phyloP scores from a whole-genome alignment of 2,797 vertebrate species.

The Dicrostonyx torquatus region DNA sequence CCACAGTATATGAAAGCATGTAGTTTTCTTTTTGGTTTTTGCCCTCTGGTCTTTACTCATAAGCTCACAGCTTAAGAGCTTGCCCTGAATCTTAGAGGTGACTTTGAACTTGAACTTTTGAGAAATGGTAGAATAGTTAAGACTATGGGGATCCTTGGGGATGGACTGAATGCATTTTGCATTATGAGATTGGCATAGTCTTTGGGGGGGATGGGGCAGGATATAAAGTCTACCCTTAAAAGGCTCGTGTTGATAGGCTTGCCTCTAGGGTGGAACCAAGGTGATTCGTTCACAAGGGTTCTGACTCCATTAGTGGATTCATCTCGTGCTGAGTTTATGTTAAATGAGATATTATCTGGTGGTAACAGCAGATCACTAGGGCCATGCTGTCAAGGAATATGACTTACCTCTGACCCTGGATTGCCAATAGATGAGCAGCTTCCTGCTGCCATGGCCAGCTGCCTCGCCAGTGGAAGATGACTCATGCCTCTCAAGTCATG shows the following conservation, averaged over 20 bases:
- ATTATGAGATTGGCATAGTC: neutral
- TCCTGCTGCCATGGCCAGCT: neutral
- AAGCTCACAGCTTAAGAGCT: neutral
- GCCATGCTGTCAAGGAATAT: neutral
- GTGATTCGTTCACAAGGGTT: neutral
- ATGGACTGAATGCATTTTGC: neutral
- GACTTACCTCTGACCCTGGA: neutral
- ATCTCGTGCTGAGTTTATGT: neutral
- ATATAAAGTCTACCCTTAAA: neutral
- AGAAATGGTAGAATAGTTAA: neutral
- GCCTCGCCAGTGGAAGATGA: too few species aligned
- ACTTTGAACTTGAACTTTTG: neutral
- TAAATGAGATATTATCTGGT: too few species aligned
- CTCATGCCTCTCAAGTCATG: neutral
- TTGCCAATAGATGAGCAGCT: too few species aligned
- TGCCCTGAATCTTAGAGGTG: neutral
- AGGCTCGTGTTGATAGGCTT: neutral
- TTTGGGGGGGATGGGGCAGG: neutral
- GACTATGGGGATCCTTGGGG: too few species aligned
- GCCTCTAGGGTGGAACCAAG: neutral
- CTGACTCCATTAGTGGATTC: neutral
- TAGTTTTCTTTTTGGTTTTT: neutral
- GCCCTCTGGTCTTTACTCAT: neutral
- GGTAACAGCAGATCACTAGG: neutral
- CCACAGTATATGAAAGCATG: neutral